Base-by-base conservation (phyloP, 2,888 invertebrate species). In the Drosophila bunnanda region DNA sequence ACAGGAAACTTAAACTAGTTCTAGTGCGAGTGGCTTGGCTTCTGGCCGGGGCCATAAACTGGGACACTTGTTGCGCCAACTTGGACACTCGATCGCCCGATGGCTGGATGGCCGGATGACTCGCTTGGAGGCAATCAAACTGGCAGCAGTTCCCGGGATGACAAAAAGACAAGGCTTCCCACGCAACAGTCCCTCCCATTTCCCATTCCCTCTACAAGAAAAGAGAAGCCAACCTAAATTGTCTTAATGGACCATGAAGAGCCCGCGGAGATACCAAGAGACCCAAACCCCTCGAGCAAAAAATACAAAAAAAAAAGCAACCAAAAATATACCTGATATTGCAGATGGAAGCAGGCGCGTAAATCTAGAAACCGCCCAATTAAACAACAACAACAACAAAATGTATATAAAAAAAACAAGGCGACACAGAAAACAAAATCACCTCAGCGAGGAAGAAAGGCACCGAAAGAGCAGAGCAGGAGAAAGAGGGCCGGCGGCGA, bases 1-100 rank as follows among this genome's bases (percentile, higher is more conserved):
- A 77, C 89, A 84, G 88, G 88, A 87, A 87, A 77, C 82, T 89
- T 88, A 88, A 84, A 89, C 89, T 85, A 85, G 88, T 88, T 83
- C 77, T 88, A 86, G 82, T 79, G 58, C 77, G 56, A 56, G 56
- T 65, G 68, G 57, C 68, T 68, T 68, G 75, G 57, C 77, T 75
- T 57, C 67, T 32, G 60, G 58, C 59, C 53, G 57, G 57, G 53
- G 72, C 79, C 75, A 84, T 75, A 87, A 85, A 85, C 71, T 85
- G 89, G 85, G 85, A 88, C 85, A 85, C 85, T 85, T 85, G 85
- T 82, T 89, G 86, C 80, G 70, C 59, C 89, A 76, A 85, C 72
- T 75, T 88, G 73, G 77, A 71, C 75, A 52, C 46, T 36, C 39
- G 36, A 34, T 57, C 9, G 57, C 25, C 50, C 20, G 66, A 48